These are phyloP conservation scores for Drosophila kuntzei DNA, from an alignment of 2,888 invertebrate genomes.

Conservation along the genomic window DNA sequence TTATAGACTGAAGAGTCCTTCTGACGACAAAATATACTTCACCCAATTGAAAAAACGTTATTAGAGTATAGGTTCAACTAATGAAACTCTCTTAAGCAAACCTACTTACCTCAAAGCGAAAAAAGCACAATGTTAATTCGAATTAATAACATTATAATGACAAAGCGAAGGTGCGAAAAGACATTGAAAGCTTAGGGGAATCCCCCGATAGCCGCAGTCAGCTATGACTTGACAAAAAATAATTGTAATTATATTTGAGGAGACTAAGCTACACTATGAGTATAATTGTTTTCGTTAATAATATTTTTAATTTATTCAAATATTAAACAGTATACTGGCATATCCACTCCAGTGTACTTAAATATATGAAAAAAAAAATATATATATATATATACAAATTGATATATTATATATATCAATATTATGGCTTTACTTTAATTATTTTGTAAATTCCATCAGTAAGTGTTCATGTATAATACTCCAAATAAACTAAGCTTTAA, in stretches of 20 bases:
- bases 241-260: background rate
- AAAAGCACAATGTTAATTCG: background rate
- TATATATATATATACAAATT: too few relatives aligned
- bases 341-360: too few relatives aligned
- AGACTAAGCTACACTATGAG: too few relatives aligned
- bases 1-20: slow-evolving; percentile 26
- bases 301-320: too few relatives aligned
- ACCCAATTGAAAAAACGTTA: background rate
- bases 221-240: background rate
- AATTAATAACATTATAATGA: background rate
- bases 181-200: background rate
- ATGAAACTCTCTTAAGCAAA: background rate
- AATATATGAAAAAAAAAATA: too few relatives aligned
- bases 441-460: too few relatives aligned
- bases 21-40: slow-evolving; percentile 1
- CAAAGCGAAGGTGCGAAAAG: background rate
- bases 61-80: too few relatives aligned
- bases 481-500: background rate
- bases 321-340: too few relatives aligned
- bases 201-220: background rate
- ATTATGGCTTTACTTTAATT: too few relatives aligned
- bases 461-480: too few relatives aligned
- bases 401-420: too few relatives aligned
- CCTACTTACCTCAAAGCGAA: background rate
- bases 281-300: too few relatives aligned